Conservation (phyloP, 2,113 vertebrate species). For the Calypte anna region DNA sequence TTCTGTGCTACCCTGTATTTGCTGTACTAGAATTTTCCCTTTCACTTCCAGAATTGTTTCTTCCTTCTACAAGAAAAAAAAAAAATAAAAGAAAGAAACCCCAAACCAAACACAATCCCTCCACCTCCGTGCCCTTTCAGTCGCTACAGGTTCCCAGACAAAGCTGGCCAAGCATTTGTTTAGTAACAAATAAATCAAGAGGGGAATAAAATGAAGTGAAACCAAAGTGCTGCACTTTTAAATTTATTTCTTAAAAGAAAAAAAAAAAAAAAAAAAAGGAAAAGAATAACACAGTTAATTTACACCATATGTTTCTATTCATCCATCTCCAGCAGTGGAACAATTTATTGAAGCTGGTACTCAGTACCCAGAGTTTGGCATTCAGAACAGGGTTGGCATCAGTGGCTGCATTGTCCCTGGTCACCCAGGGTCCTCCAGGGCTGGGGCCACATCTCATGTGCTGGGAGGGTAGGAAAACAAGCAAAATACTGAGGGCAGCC, state of each 20-base stretch:
- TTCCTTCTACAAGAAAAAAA: not conserved
- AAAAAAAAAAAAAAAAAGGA: not conserved
- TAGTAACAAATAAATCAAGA: not conserved
- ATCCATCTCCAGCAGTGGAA: conserved; percentile 1
- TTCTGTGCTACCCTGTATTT: not conserved
- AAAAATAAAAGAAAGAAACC: not conserved
- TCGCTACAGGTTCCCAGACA: not conserved
- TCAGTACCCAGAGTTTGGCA: not conserved
- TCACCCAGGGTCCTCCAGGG: not conserved
- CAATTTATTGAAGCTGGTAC: conserved; percentile 26
- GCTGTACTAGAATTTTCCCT: conserved; percentile 9
- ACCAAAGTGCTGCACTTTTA: not conserved
- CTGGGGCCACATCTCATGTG: not conserved
- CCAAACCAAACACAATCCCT: not conserved
- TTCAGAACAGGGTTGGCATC: not conserved
- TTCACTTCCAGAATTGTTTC: not conserved
- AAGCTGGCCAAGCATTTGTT: not conserved
- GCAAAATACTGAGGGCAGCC: not conserved
- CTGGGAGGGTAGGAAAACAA: not conserved
- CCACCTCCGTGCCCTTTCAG: not conserved
- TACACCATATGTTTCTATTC: conserved; percentile 30
- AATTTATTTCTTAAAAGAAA: not conserved
- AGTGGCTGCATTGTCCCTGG: conserved; percentile 18
- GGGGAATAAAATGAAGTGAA: not conserved
- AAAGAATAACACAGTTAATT: conserved; percentile 2